Percentiles rank a stretch among this genome's conserved stretches.
Evolutionary conservation across 2,888 invertebrate genomes (phyloP).

Genomic region (Rotaria sp.): DNA sequence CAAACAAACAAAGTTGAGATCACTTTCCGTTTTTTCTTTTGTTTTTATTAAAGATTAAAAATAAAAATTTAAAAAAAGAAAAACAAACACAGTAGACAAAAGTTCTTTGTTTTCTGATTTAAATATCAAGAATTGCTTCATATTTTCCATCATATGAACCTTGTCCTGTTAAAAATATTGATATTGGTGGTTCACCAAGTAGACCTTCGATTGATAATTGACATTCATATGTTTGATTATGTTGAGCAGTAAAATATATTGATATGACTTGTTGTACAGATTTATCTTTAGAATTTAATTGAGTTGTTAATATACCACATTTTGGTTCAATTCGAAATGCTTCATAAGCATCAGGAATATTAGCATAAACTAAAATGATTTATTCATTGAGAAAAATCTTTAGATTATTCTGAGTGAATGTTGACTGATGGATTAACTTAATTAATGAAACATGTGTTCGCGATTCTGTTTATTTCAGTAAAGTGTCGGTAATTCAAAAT

Average conservation of each 20-base stretch:
- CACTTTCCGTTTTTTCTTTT: no score
- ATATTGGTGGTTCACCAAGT: background rate
- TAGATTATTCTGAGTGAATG: no score
- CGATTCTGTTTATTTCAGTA: no score
- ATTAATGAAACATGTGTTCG: no score
- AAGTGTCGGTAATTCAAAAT: no score
- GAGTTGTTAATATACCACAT: background rate
- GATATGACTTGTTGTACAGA: background rate
- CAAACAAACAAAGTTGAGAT: no score
- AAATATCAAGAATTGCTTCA: constrained; percentile 22
- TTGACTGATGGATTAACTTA: no score
- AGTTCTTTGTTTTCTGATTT: background rate
- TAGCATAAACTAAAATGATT: background rate
- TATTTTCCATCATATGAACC: constrained; percentile 15
- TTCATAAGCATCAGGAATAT: background rate
- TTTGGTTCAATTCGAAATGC: constrained; percentile 13
- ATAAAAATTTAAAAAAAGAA: no score
- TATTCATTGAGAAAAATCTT: no score
- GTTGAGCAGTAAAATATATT: background rate
- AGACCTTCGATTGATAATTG: background rate
- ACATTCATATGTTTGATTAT: background rate
- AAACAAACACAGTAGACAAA: background rate
- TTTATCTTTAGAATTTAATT: background rate
- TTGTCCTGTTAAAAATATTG: background rate
- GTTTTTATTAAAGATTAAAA: no score